These are phyloP conservation scores for Zaprionus vittiger DNA, from an alignment of 1,140 invertebrate genomes.

Conservation along the genomic window DNA sequence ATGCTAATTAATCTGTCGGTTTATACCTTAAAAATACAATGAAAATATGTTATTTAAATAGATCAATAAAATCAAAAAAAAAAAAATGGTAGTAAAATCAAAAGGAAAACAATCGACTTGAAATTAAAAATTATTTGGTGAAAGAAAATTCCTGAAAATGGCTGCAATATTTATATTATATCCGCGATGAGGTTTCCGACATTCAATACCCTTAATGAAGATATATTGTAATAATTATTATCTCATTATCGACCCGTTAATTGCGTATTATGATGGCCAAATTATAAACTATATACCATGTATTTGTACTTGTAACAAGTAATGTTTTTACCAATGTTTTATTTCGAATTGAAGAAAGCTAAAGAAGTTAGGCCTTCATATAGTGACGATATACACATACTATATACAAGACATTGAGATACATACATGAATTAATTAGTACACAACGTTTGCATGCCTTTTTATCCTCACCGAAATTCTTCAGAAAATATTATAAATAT, in stretches of 20 bases:
- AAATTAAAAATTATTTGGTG: constrained; percentile 1
- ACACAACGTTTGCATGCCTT: constrained; percentile 62
- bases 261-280: constrained; percentile 24
- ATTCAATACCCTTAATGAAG: constrained; percentile 2
- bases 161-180: constrained; percentile 24
- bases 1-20: constrained; percentile 1
- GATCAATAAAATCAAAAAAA: constrained; percentile 9
- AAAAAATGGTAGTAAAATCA: not conserved
- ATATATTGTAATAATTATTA: constrained; percentile 2
- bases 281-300: constrained; percentile 19
- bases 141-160: constrained; percentile 9
- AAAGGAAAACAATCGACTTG: constrained; percentile 2
- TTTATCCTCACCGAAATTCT: constrained; percentile 41
- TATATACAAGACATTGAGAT: constrained; percentile 23
- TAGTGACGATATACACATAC: constrained; percentile 19
- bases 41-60: constrained; percentile 7
- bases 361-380: constrained; percentile 6
- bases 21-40: constrained; percentile 9
- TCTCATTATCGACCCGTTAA: constrained; percentile 1
- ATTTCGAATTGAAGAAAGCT: not conserved
- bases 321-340: constrained; percentile 5
- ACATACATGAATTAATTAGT: constrained; percentile 14
- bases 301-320: constrained; percentile 15
- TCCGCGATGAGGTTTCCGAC: constrained; percentile 28
- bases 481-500: constrained; percentile 24